These are phyloP conservation scores for Vireo altiloquus DNA, from an alignment of 2,113 vertebrate species.

Conservation along the genomic window DNA sequence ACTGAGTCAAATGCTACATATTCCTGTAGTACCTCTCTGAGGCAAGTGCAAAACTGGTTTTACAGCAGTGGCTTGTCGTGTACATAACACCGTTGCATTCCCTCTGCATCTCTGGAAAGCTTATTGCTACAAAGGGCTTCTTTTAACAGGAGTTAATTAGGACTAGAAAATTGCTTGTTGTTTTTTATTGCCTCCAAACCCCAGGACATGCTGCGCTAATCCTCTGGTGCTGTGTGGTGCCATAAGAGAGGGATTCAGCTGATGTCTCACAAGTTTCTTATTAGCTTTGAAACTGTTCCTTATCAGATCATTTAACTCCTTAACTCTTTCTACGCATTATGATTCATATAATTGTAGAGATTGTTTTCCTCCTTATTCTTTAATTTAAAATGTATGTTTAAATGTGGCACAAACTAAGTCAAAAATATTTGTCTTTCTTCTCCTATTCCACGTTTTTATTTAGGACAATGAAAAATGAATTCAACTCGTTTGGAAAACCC, in stretches of 20 bases:
- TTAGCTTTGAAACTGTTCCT: background rate
- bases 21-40: background rate
- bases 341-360: background rate
- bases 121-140: slow-evolving; percentile 5
- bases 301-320: background rate
- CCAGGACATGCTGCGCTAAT: slow-evolving; percentile 23
- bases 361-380: background rate
- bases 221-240: background rate
- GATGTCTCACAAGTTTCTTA: background rate
- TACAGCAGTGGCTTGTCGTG: background rate
- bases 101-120: background rate
- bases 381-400: background rate
- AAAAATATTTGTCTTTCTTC: background rate
- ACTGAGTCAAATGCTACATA: background rate
- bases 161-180: slow-evolving; percentile 37
- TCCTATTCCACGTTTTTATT: background rate
- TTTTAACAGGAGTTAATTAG: slow-evolving; percentile 60
- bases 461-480: background rate
- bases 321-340: background rate
- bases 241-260: background rate
- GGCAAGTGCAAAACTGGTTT: background rate
- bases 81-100: background rate
- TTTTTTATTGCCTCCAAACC: slow-evolving; percentile 33
- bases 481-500: background rate
- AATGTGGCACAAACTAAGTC: background rate